These are phyloP conservation scores for Apogon hyalosoma DNA, from an alignment of 2,797 vertebrate genomes.

Conservation along the genomic window DNA sequence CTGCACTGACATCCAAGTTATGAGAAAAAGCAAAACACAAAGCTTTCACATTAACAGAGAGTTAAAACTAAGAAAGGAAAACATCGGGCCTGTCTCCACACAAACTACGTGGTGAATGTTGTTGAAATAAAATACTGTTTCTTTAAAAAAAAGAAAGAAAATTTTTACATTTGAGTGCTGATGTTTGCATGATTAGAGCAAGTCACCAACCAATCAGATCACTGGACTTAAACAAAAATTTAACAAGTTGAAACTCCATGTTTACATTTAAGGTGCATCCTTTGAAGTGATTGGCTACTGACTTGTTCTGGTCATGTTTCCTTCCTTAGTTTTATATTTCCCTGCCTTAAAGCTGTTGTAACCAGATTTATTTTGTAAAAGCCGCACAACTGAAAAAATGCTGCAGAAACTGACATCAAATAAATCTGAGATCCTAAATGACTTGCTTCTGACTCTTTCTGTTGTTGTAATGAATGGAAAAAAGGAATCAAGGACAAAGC, in stretches of 20 bases:
- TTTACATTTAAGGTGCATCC: slow-evolving; percentile 49
- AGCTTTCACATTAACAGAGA: slow-evolving; percentile 4
- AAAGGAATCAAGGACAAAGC: not conserved
- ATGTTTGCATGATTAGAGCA: slow-evolving; percentile 22
- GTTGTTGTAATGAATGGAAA: slow-evolving; percentile 3
- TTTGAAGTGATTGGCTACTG: slow-evolving; percentile 42
- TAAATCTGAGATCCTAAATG: slow-evolving; percentile 51
- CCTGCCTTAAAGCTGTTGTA: slow-evolving; percentile 42
- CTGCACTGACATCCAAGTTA: slow-evolving; percentile 65
- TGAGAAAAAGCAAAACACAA: slow-evolving; percentile 25
- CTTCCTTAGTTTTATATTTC: slow-evolving; percentile 56
- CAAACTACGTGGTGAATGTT: too few relatives aligned
- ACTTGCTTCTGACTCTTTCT: slow-evolving; percentile 30
- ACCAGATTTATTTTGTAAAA: slow-evolving; percentile 72
- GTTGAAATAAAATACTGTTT: not conserved
- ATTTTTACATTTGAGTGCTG: slow-evolving; percentile 13
- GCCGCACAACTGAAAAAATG: slow-evolving; percentile 42
- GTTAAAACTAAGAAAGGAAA: slow-evolving; percentile 61
- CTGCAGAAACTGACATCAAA: slow-evolving; percentile 52
- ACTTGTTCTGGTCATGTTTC: slow-evolving; percentile 46
- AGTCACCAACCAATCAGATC: slow-evolving; percentile 41
- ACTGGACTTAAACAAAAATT: slow-evolving; percentile 17
- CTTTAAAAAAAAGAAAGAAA: slow-evolving; percentile 2
- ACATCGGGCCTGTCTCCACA: not conserved
- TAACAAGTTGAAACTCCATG: slow-evolving; percentile 22